Base-by-base conservation (phyloP, 2,113 vertebrate genomes). In the Gnathonemus longibarbis region DNA sequence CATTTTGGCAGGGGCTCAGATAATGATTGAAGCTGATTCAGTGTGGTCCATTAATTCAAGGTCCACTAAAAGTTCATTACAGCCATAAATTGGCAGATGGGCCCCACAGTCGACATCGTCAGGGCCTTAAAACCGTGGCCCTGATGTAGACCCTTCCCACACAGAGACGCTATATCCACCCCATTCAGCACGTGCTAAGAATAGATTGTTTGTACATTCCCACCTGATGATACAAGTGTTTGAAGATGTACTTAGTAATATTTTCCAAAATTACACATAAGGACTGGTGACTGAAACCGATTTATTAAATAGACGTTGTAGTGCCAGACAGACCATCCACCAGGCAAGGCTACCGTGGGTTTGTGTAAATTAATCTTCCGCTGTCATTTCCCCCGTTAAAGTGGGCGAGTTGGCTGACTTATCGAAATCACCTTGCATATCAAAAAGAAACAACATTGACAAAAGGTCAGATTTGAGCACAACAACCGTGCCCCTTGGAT, bases 121-220 rank as follows among this genome's bases (percentile, higher is more conserved):
- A 13, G 39, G 39, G 6, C 87, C 87, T 42, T 50, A 58, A 21
- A 46, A n/a, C 80, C 9, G 87, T 17, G 6, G 52, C 35, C 19
- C 17, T 21, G n/a, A 1, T 21, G 7, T 42, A 21, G 35, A 19
- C 3, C 8, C 52, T 9, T 19, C 53, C 17, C 31, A 19, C 86
- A 21, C 50, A n/a, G 52, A 31, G 35, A 1, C 87, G 3, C 15
- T 24, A 56, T 13, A 39, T 21, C 15, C 53, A 88, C 21, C 27
- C 21, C 46, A 27, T 31, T 13, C 49, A 53, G 15, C 35, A 42
- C 3, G 1, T 24, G n/a, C 87, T 88, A 88, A 88, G 56, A 88
- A 88, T 88, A 88, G 52, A 58, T 21, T 66, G 53, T 62, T 88
- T 62, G 39, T 88, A 88, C 87, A 88, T 88, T 88, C 87, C 87